phyloP scores from a whole-genome alignment of 2,113 vertebrate genomes.

The Ellobius talpinus region DNA sequence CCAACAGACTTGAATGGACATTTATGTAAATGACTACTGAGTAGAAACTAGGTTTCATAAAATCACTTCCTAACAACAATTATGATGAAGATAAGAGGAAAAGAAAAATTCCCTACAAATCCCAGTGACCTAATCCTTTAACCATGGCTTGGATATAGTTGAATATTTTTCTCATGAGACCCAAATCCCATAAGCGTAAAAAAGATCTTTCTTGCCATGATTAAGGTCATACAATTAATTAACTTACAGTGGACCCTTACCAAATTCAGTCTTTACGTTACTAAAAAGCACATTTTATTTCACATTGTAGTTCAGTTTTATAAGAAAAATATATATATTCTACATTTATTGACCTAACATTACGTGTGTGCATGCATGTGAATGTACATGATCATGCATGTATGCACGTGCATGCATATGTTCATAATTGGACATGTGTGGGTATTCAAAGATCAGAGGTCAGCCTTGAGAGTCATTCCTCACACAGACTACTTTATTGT shows the following conservation, averaged over 20 bases:
- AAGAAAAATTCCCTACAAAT: not conserved
- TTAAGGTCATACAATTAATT: not conserved
- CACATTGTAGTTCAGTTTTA: not conserved
- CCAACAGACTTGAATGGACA: not conserved
- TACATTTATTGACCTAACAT: not conserved
- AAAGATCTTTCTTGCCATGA: not conserved
- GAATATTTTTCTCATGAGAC: not conserved
- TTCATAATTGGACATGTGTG: not conserved
- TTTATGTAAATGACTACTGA: slow-evolving; percentile 53
- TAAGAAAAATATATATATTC: not conserved
- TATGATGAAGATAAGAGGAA: slow-evolving; percentile 10
- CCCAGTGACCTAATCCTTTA: not conserved
- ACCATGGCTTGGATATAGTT: not conserved
- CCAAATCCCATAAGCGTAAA: slow-evolving; percentile 24
- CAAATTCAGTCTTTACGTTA: not conserved
- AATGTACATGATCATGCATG: not conserved
- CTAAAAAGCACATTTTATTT: not conserved
- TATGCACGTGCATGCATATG: too few relatives aligned
- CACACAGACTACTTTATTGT: not conserved
- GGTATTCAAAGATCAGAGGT: not conserved
- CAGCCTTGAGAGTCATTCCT: not conserved
- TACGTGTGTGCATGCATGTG: not conserved
- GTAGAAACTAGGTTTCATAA: slow-evolving; percentile 55
- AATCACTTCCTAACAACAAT: slow-evolving; percentile 63
- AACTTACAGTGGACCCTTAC: slow-evolving; percentile 18